A percentile compares a stretch with the other conserved stretches of the same genome.
These are phyloP conservation scores for Acanthurus leucopareius DNA, from an alignment of 2,797 vertebrate species.

Conservation along the genomic window DNA sequence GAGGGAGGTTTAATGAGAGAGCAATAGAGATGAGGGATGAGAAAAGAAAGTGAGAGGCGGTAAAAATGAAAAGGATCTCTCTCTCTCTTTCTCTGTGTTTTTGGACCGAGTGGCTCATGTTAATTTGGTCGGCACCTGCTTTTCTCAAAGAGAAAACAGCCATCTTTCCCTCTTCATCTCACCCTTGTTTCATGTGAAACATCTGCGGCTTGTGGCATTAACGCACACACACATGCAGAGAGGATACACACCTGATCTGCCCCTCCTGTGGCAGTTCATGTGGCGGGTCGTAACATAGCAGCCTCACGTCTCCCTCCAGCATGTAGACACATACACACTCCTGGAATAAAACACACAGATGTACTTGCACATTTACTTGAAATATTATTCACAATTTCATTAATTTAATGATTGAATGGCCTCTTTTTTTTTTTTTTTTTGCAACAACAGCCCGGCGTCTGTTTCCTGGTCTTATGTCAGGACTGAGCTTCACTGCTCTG, in stretches of 20 bases:
- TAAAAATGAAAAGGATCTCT: conserved; percentile 19
- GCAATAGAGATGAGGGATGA: conserved; percentile 12
- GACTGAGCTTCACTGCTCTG: conserved; percentile 5
- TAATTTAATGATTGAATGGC: conserved; percentile 48
- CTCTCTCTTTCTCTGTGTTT: conserved; percentile 26
- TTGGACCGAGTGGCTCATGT: conserved; percentile 29
- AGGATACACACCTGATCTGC: conserved; percentile 87
- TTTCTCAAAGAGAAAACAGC: conserved; percentile 49
- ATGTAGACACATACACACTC: conserved; percentile 90
- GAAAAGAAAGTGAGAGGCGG: background rate
- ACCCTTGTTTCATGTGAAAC: conserved; percentile 24
- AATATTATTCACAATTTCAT: conserved; percentile 53
- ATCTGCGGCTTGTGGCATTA: conserved; percentile 22
- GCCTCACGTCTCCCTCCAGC: conserved; percentile 85
- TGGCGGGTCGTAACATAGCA: conserved; percentile 87
- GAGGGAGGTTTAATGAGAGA: conserved; percentile 18
- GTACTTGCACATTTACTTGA: conserved; percentile 21
- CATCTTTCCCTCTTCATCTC: conserved; percentile 6
- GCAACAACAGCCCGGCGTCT: conserved; percentile 26
- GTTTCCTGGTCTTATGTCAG: conserved; percentile 32
- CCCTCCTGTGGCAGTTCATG: conserved; percentile 91
- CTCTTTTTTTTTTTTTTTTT: conserved; percentile 46
- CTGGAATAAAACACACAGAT: conserved; percentile 76
- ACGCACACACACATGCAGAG: conserved; percentile 28
- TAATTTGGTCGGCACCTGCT: conserved; percentile 61